Evolutionary conservation across 2,113 vertebrate genomes (phyloP).

Genomic region (Vulpes ferrilata): DNA sequence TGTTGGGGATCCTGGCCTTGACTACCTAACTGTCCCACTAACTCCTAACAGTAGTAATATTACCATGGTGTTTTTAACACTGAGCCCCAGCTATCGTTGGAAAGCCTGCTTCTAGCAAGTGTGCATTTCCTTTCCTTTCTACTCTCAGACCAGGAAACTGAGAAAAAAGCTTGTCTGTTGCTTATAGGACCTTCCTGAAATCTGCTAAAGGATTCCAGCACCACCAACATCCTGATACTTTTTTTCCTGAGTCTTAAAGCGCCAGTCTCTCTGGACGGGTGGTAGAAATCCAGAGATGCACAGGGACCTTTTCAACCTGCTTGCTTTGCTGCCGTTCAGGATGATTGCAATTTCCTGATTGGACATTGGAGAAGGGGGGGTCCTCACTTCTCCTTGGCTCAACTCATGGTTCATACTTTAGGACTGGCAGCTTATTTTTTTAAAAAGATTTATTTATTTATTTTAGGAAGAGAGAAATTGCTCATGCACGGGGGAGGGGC

Average conservation of each 20-base stretch:
- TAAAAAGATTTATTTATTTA: background rate
- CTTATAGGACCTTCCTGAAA: background rate
- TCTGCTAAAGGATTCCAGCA: too few relatives aligned
- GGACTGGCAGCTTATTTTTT: background rate
- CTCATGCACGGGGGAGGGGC: background rate
- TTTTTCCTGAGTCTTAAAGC: background rate
- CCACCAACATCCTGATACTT: background rate
- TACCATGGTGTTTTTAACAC: background rate
- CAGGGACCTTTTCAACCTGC: background rate
- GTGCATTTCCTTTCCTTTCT: background rate
- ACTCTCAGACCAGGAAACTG: background rate
- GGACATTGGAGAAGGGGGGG: rapidly evolving
- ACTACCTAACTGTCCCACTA: background rate
- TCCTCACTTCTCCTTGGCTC: background rate
- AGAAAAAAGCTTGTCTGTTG: background rate
- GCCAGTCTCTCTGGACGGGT: background rate
- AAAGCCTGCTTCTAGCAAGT: background rate
- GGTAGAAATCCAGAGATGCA: background rate
- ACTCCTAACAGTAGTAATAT: background rate
- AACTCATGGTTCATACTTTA: too few relatives aligned
- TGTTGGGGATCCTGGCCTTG: background rate
- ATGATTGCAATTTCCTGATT: background rate
- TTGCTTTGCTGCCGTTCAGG: background rate
- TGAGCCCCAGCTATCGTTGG: background rate
- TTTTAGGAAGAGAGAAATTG: background rate